Base-by-base conservation (phyloP, 2,113 vertebrate species). In the Pagrus major region DNA sequence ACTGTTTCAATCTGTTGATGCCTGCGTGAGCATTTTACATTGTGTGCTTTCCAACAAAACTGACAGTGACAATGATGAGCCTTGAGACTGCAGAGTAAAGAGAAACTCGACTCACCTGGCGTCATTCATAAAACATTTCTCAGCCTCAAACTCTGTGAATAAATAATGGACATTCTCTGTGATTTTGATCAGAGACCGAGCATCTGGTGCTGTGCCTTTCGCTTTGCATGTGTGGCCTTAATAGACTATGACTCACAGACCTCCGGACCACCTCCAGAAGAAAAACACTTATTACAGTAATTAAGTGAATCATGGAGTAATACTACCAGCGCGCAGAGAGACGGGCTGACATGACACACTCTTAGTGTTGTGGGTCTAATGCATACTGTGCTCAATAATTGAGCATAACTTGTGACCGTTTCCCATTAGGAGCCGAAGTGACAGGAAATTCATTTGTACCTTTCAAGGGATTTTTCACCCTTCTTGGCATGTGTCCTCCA, bases 241-340 rank as follows among this genome's bases (percentile, higher is more conserved):
- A 91, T 68, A 86, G 83, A 84, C 74, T 86, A 20, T 90, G 88
- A 94, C 82, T 90, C 90, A 86, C 71, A 80, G 83, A 87, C 83
- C 85, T 89, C 84, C 73, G 63, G 81, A 86, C 88, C 79, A 86
- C 90, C 87, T 91, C 85, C 80, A 84, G 81, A 88, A 88, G 80
- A 86, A 90, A 93, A 91, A 92, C 85, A 89, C 84, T 87, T 88
- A 91, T 92, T 92, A 91, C 88, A 90, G 91, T 88, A 92, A 93
- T 93, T 92, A 91, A 88, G 81, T 86, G 83, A 89, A 90, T 83
- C 91, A 87, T 63, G 63, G 76, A 83, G 88, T 64, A 76, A 90
- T 81, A 85, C 64, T 61, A 54, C 77, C 58, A 78, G 58, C 54
- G 76, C 10, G 61, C 16, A 69, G 59, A 46, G 59, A 64, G 78